Conservation (phyloP, 2,888 invertebrate species). For the Gnatocerus cornutus region DNA sequence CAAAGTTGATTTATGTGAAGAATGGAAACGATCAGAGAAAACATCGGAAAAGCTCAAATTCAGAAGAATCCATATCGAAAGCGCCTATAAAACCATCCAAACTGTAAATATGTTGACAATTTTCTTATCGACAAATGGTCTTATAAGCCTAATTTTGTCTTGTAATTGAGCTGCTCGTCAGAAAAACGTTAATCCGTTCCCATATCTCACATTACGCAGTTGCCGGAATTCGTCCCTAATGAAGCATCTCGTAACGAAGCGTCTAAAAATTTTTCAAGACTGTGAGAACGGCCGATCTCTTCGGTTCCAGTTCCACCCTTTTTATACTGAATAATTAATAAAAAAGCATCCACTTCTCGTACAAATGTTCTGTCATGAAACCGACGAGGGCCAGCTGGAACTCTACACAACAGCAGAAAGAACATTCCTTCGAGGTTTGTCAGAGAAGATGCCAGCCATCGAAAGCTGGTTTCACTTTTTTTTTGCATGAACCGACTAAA, state of each 20-base stretch:
- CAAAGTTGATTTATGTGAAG: no score
- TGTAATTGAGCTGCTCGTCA: no score
- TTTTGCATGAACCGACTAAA: slow-evolving; percentile 50
- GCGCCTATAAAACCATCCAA: no score
- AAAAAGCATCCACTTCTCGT: slow-evolving; percentile 18
- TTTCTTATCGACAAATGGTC: no score
- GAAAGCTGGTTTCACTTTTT: slow-evolving; percentile 51
- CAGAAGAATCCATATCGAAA: no score
- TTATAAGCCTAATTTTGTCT: no score
- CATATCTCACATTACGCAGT: not conserved
- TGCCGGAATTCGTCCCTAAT: slow-evolving; percentile 16
- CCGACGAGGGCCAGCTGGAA: slow-evolving; percentile 32
- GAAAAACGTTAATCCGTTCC: no score
- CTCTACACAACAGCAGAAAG: slow-evolving; percentile 22
- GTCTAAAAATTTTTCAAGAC: slow-evolving; percentile 21
- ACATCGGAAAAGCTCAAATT: no score
- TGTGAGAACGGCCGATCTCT: slow-evolving; percentile 14
- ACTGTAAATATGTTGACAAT: no score
- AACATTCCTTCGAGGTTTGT: slow-evolving; percentile 50
- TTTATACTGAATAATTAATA: slow-evolving; percentile 10
- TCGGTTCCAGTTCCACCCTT: slow-evolving; percentile 16
- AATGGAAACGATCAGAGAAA: no score
- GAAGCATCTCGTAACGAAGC: slow-evolving; percentile 21
- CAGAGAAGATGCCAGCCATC: slow-evolving; percentile 51
- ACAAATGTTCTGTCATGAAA: slow-evolving; percentile 14